A percentile compares a stretch with the other conserved stretches of the same genome.
These are phyloP conservation scores for Meloidogyne hapla DNA, from an alignment of 1,140 invertebrate genomes.

Conservation along the genomic window DNA sequence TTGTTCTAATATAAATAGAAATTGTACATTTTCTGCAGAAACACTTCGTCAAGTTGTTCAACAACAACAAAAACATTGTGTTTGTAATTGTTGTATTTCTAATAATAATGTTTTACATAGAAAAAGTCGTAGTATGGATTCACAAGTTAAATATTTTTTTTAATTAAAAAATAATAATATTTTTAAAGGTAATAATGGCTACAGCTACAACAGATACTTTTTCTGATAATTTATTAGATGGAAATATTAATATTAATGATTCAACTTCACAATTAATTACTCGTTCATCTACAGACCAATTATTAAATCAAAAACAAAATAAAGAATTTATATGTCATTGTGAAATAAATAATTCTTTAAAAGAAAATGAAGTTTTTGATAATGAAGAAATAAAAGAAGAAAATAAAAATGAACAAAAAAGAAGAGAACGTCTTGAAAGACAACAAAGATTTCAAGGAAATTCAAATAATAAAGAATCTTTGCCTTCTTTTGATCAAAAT, in stretches of 20 bases:
- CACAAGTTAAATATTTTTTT: slow-evolving; percentile 38
- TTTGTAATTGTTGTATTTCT: slow-evolving; percentile 7
- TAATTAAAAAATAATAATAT: neutral
- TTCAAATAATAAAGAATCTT: neutral
- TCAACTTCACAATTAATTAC: neutral
- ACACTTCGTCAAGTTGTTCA: neutral
- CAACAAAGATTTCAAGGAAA: slow-evolving; percentile 2
- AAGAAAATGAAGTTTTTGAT: neutral
- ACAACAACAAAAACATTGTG: slow-evolving; percentile 13
- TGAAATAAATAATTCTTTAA: neutral
- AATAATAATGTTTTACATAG: slow-evolving; percentile 44
- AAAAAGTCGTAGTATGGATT: slow-evolving; percentile 59
- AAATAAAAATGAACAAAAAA: slow-evolving; percentile 15
- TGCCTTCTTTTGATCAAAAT: neutral
- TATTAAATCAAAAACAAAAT: neutral
- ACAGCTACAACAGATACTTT: neutral
- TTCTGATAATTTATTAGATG: neutral
- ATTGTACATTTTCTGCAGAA: neutral
- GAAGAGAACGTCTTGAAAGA: neutral
- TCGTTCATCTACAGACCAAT: too few species aligned
- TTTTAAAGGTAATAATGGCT: slow-evolving; percentile 8
- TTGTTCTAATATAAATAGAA: neutral
- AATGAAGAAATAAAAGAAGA: neutral
- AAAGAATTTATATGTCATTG: neutral
- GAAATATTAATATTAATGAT: neutral